Conservation (phyloP, 2,113 vertebrate genomes). For the Rhipidura dahli region DNA sequence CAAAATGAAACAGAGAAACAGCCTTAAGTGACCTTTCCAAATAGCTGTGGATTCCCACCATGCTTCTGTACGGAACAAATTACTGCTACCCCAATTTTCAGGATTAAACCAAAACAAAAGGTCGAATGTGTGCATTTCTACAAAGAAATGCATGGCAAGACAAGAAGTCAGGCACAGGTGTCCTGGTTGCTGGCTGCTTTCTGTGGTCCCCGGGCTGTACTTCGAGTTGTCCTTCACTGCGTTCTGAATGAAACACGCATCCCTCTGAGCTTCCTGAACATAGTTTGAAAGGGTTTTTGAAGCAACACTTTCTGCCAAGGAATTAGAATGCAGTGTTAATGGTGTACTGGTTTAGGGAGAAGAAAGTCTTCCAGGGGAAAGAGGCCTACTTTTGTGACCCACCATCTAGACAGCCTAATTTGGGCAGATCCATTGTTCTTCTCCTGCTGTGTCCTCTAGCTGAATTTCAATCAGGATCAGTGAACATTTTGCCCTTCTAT, state of each 20-base stretch:
- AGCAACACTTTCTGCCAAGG: not conserved
- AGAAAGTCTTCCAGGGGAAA: not conserved
- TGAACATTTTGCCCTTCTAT: not conserved
- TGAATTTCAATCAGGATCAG: not conserved
- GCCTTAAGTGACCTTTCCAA: not conserved
- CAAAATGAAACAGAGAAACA: not conserved
- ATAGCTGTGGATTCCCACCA: not conserved
- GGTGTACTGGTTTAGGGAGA: not conserved
- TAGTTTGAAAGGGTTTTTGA: not conserved
- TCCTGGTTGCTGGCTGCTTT: not conserved
- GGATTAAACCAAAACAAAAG: not conserved
- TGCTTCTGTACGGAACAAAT: not conserved
- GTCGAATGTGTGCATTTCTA: not conserved
- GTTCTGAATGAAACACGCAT: fast-evolving
- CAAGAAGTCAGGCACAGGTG: not conserved
- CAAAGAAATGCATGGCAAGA: not conserved
- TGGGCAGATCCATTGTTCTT: not conserved
- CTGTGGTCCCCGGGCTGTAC: not conserved
- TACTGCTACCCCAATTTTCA: not conserved
- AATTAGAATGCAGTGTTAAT: not conserved
- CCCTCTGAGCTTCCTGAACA: not conserved
- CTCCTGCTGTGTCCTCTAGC: not conserved
- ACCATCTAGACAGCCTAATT: not conserved
- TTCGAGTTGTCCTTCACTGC: not conserved
- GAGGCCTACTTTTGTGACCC: not conserved